These are phyloP conservation scores for Furcifer pardalis DNA, from an alignment of 2,797 vertebrate genomes.

Conservation along the genomic window DNA sequence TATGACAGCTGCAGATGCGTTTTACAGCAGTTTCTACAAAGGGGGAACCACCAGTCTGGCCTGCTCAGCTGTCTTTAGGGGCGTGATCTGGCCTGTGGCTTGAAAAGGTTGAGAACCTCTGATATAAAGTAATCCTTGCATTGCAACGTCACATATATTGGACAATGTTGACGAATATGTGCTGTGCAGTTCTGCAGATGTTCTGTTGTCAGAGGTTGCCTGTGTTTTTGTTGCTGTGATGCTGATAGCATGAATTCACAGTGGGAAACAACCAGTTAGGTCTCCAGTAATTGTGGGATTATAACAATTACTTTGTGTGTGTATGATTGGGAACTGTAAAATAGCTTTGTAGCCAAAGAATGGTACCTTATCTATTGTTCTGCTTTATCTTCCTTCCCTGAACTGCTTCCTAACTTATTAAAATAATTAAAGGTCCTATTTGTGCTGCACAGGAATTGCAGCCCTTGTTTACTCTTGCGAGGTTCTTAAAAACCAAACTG, in stretches of 20 bases:
- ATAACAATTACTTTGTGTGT: slow-evolving; percentile 16
- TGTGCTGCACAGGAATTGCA: slow-evolving; percentile 12
- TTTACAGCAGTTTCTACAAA: no score
- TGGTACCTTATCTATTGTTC: slow-evolving; percentile 48
- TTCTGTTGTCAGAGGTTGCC: slow-evolving; percentile 71
- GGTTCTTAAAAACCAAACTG: neutral
- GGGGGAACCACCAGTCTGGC: no score
- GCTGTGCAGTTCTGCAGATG: slow-evolving; percentile 75
- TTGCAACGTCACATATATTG: slow-evolving; percentile 72
- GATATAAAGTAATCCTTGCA: slow-evolving; percentile 67
- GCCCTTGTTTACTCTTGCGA: slow-evolving; percentile 6
- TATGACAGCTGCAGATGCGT: no score
- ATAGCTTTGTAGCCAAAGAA: slow-evolving; percentile 38
- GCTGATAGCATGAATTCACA: slow-evolving; percentile 68
- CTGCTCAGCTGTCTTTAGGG: no score
- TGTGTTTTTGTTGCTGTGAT: slow-evolving; percentile 71
- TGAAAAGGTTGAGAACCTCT: no score
- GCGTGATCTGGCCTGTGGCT: no score
- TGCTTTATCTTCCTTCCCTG: neutral
- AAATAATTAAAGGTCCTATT: slow-evolving; percentile 64
- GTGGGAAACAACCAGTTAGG: slow-evolving; percentile 66
- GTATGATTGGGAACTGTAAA: slow-evolving; percentile 37
- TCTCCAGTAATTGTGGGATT: slow-evolving; percentile 55
- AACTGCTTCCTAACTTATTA: slow-evolving; percentile 48
- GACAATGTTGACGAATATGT: slow-evolving; percentile 72